Evolutionary conservation across 2,888 invertebrate genomes (phyloP).

Genomic region (Muschampia plurimacula): DNA sequence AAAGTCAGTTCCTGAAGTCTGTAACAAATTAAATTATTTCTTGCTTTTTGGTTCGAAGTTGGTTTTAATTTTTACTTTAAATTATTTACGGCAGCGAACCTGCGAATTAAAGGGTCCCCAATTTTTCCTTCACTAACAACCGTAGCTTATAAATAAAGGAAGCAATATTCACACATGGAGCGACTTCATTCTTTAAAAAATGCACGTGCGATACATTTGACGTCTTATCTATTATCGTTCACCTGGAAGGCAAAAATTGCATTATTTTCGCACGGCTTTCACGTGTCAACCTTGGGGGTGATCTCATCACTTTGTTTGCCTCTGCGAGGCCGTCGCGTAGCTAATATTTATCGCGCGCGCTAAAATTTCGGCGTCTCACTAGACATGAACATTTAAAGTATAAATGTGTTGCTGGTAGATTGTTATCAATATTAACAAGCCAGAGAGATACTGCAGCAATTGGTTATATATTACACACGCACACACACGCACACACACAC

Average conservation of each 20-base stretch:
- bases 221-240: conserved; percentile 1
- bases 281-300: conserved; percentile 30
- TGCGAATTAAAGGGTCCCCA: too few relatives aligned
- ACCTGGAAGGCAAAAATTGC: conserved; percentile 15
- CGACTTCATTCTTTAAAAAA: not conserved
- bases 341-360: conserved; percentile 37
- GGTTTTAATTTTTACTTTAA: too few relatives aligned
- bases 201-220: not conserved
- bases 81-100: too few relatives aligned
- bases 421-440: not conserved
- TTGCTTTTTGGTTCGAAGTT: too few relatives aligned
- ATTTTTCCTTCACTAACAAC: too few relatives aligned
- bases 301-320: conserved; percentile 40
- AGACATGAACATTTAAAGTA: not conserved
- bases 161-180: not conserved
- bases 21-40: too few relatives aligned
- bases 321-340: conserved; percentile 34
- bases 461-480: too few relatives aligned
- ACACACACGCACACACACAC: too few relatives aligned
- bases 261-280: conserved; percentile 31
- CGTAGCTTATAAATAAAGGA: too few relatives aligned
- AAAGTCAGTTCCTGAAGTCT: too few relatives aligned
- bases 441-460: not conserved
- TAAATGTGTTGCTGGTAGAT: not conserved
- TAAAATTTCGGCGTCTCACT: conserved; percentile 20